A percentile compares a stretch with the other conserved stretches of the same genome.
phyloP scores from a whole-genome alignment of 2,888 invertebrate genomes.

The Ennomos fuscantarius region DNA sequence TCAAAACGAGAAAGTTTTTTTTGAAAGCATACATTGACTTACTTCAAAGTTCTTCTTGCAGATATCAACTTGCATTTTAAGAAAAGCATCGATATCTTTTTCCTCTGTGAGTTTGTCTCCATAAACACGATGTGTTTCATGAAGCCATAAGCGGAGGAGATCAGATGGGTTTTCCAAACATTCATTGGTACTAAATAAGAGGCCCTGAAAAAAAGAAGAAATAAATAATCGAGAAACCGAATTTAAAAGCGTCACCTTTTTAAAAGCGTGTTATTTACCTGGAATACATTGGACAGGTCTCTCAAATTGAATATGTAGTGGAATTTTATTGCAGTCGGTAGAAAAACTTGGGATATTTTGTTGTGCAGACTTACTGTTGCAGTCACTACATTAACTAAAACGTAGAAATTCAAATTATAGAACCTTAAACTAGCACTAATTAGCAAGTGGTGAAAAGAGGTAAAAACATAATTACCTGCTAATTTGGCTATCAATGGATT shows the following conservation, averaged over 20 bases:
- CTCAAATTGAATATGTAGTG: slow-evolving; percentile 98
- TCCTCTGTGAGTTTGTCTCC: slow-evolving; percentile 97
- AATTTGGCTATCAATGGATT: slow-evolving; percentile 88
- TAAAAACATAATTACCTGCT: slow-evolving; percentile 63
- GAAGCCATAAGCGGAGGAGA: slow-evolving; percentile 95
- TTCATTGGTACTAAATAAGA: slow-evolving; percentile 95
- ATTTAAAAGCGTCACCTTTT: not conserved
- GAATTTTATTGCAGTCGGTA: slow-evolving; percentile 98
- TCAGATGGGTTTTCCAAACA: slow-evolving; percentile 92
- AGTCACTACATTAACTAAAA: slow-evolving; percentile 88
- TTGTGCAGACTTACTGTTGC: slow-evolving; percentile 94
- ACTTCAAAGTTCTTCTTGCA: slow-evolving; percentile 97
- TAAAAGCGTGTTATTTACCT: slow-evolving; percentile 85
- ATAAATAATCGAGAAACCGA: not conserved
- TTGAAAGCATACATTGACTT: slow-evolving; percentile 12
- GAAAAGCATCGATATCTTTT: slow-evolving; percentile 95
- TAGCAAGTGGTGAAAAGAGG: not conserved
- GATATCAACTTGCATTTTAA: slow-evolving; percentile 94
- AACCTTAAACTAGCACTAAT: not conserved
- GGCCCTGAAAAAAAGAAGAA: slow-evolving; percentile 86
- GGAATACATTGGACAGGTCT: slow-evolving; percentile 97
- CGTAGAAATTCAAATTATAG: slow-evolving; percentile 15
- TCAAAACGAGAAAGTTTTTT: too few species aligned
- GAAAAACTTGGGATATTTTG: slow-evolving; percentile 93
- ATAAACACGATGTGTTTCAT: slow-evolving; percentile 97